These are phyloP conservation scores for Diachrysia chrysitis DNA, from an alignment of 2,888 invertebrate species.

Conservation along the genomic window DNA sequence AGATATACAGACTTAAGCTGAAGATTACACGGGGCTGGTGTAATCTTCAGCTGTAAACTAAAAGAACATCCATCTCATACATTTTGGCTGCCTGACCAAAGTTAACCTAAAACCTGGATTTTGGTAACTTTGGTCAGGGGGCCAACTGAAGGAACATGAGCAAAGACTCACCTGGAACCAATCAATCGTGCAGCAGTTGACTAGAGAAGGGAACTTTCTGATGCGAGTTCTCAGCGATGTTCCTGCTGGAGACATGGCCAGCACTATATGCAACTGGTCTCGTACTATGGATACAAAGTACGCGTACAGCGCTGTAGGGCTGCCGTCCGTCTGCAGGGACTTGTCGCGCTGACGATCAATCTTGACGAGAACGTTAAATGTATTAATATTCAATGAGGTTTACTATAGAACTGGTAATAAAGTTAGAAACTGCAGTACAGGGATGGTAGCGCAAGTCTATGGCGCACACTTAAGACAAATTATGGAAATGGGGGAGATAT, in stretches of 20 bases:
- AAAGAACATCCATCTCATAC: no score
- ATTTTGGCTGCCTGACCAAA: no score
- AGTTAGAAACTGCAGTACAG: background rate
- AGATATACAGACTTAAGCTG: no score
- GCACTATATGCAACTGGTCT: slow-evolving; percentile 96
- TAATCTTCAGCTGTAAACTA: no score
- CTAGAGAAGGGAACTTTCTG: slow-evolving; percentile 96
- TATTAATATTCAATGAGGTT: background rate
- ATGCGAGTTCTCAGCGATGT: slow-evolving; percentile 94
- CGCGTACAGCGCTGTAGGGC: slow-evolving; percentile 96
- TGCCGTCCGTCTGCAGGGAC: slow-evolving; percentile 97
- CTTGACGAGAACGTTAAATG: slow-evolving; percentile 64
- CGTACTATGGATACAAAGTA: slow-evolving; percentile 96
- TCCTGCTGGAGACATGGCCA: slow-evolving; percentile 97
- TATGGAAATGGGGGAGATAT: no score
- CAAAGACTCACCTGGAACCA: slow-evolving; percentile 95
- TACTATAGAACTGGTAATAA: background rate
- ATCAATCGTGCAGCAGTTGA: slow-evolving; percentile 98
- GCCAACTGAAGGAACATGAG: no score
- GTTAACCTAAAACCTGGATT: no score
- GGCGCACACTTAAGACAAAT: no score
- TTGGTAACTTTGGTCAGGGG: no score
- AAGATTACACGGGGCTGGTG: no score
- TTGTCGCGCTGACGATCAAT: slow-evolving; percentile 96
- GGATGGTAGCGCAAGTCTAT: no score